Conservation (phyloP, 2,113 vertebrate genomes). For the Pygoscelis adeliae region DNA sequence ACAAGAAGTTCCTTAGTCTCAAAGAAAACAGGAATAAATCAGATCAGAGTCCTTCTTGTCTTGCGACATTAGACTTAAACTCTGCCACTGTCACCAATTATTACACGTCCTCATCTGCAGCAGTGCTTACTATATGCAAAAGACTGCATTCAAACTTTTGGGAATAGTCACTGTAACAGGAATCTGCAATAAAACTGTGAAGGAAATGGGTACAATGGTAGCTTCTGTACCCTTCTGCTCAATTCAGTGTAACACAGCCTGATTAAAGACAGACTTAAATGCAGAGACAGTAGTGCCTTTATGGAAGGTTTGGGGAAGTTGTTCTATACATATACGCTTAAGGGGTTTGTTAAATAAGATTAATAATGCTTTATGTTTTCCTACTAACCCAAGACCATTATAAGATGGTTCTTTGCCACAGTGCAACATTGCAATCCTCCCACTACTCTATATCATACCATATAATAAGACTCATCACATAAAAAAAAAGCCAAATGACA, state of each 20-base stretch:
- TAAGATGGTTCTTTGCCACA: not conserved
- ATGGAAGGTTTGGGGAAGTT: not conserved
- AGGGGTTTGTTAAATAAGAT: not conserved
- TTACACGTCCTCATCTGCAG: not conserved
- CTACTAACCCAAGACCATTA: not conserved
- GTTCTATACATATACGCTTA: not conserved
- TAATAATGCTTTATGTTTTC: not conserved
- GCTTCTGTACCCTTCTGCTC: not conserved
- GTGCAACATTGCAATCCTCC: not conserved
- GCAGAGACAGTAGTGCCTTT: not conserved
- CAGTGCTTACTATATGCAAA: not conserved
- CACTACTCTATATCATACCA: not conserved
- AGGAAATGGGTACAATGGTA: not conserved
- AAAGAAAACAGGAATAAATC: not conserved
- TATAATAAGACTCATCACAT: not conserved
- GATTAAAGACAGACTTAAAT: not conserved
- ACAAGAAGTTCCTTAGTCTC: not conserved
- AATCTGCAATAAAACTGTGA: not conserved
- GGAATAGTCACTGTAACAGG: not conserved
- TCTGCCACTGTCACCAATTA: not conserved
- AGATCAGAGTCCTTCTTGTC: not conserved
- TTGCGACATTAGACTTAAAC: not conserved
- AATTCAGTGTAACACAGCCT: not conserved
- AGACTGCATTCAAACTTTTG: not conserved
- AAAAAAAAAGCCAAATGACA: not conserved